These are phyloP conservation scores for Petrolisthes manimaculis DNA, from an alignment of 2,888 invertebrate species.

Conservation along the genomic window DNA sequence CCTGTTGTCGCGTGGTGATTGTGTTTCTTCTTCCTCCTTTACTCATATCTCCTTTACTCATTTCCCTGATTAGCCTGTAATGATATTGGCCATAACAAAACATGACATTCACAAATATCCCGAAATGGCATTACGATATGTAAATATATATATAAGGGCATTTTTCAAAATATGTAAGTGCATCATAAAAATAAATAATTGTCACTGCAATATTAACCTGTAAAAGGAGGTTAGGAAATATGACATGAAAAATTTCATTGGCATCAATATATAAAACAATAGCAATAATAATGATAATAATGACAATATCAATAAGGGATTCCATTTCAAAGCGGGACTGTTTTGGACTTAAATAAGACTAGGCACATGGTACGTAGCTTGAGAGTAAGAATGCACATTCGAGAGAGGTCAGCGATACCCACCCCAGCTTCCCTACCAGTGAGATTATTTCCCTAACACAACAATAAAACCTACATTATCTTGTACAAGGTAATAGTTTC, in stretches of 20 bases:
- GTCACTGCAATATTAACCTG: slow-evolving; percentile 54
- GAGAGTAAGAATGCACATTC: slow-evolving; percentile 62
- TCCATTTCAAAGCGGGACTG: slow-evolving; percentile 15
- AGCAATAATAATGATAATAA: slow-evolving; percentile 14
- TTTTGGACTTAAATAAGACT: slow-evolving; percentile 22
- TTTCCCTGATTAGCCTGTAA: slow-evolving; percentile 63
- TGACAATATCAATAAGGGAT: slow-evolving; percentile 33
- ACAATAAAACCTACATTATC: slow-evolving; percentile 52
- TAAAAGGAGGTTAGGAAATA: slow-evolving; percentile 59
- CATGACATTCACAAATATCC: slow-evolving; percentile 54
- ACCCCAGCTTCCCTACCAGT: slow-evolving; percentile 37
- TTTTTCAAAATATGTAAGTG: slow-evolving; percentile 23
- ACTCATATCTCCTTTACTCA: slow-evolving; percentile 59
- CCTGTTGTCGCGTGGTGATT: slow-evolving; percentile 64
- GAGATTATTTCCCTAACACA: slow-evolving; percentile 47
- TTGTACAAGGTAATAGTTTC: slow-evolving; percentile 54
- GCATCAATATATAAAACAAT: slow-evolving; percentile 9
- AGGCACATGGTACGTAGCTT: slow-evolving; percentile 50
- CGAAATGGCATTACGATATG: slow-evolving; percentile 49
- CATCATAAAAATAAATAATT: slow-evolving; percentile 43
- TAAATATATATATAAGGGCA: slow-evolving; percentile 33
- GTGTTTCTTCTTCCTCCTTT: slow-evolving; percentile 62
- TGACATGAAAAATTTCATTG: slow-evolving; percentile 49
- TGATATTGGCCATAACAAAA: slow-evolving; percentile 59
- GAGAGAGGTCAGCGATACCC: slow-evolving; percentile 58